These are phyloP conservation scores for Cladorhizidae sp. DNA, from an alignment of 37 sponge, comb jelly and placozoan genomes.

Conservation along the genomic window DNA sequence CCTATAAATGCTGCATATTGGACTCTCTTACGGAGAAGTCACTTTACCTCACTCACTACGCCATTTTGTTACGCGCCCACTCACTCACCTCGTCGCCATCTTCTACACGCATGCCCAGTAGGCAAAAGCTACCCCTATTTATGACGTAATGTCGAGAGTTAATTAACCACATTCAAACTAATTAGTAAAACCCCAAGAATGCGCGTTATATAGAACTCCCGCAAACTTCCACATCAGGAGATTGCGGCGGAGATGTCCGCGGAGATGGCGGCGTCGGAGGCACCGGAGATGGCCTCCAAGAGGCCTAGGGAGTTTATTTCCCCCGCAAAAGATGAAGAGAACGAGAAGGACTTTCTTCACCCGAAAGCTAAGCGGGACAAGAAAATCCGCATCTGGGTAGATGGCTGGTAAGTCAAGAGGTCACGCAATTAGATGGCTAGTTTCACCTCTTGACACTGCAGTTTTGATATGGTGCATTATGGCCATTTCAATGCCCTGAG, in stretches of 20 bases:
- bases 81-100: conserved; percentile 82
- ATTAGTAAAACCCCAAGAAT: too few species aligned
- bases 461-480: conserved; percentile 95
- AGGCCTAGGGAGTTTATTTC: background rate
- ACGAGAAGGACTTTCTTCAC: background rate
- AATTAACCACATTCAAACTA: background rate
- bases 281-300: background rate
- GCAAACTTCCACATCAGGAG: too few species aligned
- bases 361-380: conserved; percentile 37
- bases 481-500: conserved; percentile 96
- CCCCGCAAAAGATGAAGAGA: background rate
- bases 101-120: conserved; percentile 74
- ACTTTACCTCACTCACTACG: background rate
- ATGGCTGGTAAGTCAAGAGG: conserved; percentile 76
- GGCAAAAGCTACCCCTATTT: conserved; percentile 11
- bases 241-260: too few species aligned
- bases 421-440: background rate
- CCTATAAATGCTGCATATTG: background rate
- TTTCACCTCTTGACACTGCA: background rate
- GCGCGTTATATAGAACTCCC: too few species aligned
- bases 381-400: conserved; percentile 84
- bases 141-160: conserved; percentile 22
- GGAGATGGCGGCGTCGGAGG: background rate
- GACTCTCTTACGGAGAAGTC: background rate
- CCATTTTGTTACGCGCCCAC: conserved; percentile 58